Conservation (phyloP, 2,113 vertebrate species). For the Passerina amoena region DNA sequence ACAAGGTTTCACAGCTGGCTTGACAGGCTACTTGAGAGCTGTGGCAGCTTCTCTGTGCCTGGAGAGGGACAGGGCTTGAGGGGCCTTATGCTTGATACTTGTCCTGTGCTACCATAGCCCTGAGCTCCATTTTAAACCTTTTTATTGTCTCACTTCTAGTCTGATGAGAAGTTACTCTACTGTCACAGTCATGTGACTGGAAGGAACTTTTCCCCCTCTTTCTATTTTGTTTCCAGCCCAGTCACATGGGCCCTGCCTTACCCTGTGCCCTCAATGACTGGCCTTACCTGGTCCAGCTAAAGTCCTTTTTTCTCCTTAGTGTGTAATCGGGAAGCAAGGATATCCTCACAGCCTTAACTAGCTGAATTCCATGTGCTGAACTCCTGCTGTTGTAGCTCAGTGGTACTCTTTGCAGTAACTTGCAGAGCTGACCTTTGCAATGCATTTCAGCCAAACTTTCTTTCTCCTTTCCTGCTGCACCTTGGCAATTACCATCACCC, state of each 20-base stretch:
- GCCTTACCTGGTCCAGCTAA: neutral
- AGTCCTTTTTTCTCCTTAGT: neutral
- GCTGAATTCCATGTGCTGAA: neutral
- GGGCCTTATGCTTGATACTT: accelerated
- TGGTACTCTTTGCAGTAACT: neutral
- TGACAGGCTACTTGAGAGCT: neutral
- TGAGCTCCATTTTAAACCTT: neutral
- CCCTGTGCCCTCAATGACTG: neutral
- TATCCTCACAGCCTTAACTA: neutral
- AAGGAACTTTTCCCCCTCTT: neutral
- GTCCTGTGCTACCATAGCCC: neutral
- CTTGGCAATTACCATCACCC: neutral
- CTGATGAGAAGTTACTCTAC: neutral
- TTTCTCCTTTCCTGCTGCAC: neutral
- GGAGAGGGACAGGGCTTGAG: neutral
- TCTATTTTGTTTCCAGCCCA: neutral
- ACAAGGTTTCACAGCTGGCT: neutral
- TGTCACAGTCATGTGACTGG: neutral
- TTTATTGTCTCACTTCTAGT: neutral
- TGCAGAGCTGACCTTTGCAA: constrained; percentile 40
- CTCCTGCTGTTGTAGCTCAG: neutral
- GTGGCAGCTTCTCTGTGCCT: neutral
- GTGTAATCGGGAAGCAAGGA: neutral
- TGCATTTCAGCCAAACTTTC: constrained; percentile 24
- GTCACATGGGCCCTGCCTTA: neutral